Base-by-base conservation (phyloP, 2,113 vertebrate genomes). In the Motacilla tschutschensis region DNA sequence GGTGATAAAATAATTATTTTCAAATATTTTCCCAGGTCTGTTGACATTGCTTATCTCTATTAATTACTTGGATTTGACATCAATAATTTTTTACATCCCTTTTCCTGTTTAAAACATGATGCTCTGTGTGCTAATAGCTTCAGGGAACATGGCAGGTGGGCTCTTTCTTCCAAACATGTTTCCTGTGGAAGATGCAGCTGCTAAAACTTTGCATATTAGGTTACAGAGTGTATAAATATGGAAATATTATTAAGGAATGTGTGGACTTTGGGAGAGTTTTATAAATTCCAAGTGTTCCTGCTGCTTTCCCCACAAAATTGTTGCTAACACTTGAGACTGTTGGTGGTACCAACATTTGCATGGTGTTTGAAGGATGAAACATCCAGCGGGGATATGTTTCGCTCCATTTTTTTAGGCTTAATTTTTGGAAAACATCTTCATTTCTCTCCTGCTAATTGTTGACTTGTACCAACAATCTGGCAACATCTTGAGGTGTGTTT, bases 341-440 rank as follows among this genome's bases (percentile, higher is more conserved):
- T 76, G 40, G 9, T 48, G 40, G 18, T 58, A 20, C 7, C 36
- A 28, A 6, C 0, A 1, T 54, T 47, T 40, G 31, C 1, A 1
- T 47, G 40, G 10, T 6, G 11, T 59, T 40, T 72, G 51, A 59
- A 59, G 46, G 25, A 47, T 25, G 11, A 40, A 72, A 35, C 1
- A 11, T 40, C 85, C 16, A 12, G 7, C 38, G 5, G 11, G 8
- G 29, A 5, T 35, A 15, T 11, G 2, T 21, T 77, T 71, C 29
- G 31, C 7, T 53, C 20, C 2, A 12, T 4, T 17, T 59, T 46
- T 48, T 86, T 5, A 18, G 26, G 20, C 26, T 74, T 36, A 21
- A 15, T 38, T 71, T 75, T 86, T 62, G 14, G 16, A 58, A 86
- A 84, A 54, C 17, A 29, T 8, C 38, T 85, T 62, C 0, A 8